A percentile compares a stretch with the other conserved stretches of the same genome.
Conservation (phyloP, 2,888 invertebrate genomes). For the Brenthis hecate region DNA sequence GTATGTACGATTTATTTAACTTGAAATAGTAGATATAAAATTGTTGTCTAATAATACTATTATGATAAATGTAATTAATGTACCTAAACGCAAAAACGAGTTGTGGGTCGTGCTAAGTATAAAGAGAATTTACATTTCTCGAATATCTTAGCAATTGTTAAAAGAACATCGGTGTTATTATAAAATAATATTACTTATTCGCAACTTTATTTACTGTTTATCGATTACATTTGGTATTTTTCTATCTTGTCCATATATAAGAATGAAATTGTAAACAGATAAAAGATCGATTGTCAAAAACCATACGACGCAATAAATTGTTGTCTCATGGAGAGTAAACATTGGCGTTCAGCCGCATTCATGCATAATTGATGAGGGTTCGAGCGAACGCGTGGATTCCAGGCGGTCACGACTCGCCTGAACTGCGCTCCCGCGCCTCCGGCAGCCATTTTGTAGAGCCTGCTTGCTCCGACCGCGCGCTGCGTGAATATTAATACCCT, state of each 20-base stretch:
- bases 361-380: slow-evolving; percentile 81
- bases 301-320: slow-evolving; percentile 80
- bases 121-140: no score
- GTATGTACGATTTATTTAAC: not conserved
- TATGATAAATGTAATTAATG: no score
- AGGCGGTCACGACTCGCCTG: slow-evolving; percentile 76
- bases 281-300: slow-evolving; percentile 63
- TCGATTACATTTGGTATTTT: not conserved
- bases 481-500: slow-evolving; percentile 72
- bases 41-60: no score
- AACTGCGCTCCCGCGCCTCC: slow-evolving; percentile 66
- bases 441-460: slow-evolving; percentile 80
- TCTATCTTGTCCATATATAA: slow-evolving; percentile 10
- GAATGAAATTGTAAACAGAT: slow-evolving; percentile 20
- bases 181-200: no score
- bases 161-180: no score
- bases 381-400: slow-evolving; percentile 76
- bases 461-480: slow-evolving; percentile 65
- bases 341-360: slow-evolving; percentile 78
- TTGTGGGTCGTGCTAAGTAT: no score
- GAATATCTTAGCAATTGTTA: no score
- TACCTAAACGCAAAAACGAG: no score
- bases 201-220: no score
- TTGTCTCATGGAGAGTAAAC: slow-evolving; percentile 79
- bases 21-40: not conserved